Conservation (phyloP, 1,140 invertebrate species). For the Thalassaphorura encarpata region DNA sequence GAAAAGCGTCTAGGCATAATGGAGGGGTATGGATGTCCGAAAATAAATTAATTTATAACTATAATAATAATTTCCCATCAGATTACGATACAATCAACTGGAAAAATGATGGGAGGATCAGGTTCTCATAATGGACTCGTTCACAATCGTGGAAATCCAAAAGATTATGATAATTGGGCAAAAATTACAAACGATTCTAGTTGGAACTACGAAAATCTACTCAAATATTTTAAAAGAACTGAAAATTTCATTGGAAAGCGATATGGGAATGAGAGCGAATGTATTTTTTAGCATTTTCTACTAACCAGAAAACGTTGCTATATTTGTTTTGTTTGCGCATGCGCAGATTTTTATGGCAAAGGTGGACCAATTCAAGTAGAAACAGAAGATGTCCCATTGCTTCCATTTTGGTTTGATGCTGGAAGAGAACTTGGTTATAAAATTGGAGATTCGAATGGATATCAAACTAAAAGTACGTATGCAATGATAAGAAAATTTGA, state of each 20-base stretch:
- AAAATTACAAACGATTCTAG: background rate
- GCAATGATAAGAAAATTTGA: background rate
- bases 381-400: background rate
- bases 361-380: conserved; percentile 5
- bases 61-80: background rate
- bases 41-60: background rate
- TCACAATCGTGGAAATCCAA: conserved; percentile 69
- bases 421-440: conserved; percentile 5
- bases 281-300: background rate
- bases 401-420: conserved; percentile 1
- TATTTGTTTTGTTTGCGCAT: background rate
- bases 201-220: background rate
- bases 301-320: background rate
- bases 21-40: background rate
- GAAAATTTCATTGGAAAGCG: background rate
- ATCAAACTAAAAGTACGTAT: conserved; percentile 5
- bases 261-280: background rate
- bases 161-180: conserved; percentile 11
- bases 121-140: conserved; percentile 83
- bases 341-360: conserved; percentile 4
- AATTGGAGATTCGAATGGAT: conserved; percentile 9
- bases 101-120: conserved; percentile 46
- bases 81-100: conserved; percentile 30
- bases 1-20: background rate
- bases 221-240: background rate